phyloP scores from a whole-genome alignment of 2,113 vertebrate species.

The Catharus fuscescens region DNA sequence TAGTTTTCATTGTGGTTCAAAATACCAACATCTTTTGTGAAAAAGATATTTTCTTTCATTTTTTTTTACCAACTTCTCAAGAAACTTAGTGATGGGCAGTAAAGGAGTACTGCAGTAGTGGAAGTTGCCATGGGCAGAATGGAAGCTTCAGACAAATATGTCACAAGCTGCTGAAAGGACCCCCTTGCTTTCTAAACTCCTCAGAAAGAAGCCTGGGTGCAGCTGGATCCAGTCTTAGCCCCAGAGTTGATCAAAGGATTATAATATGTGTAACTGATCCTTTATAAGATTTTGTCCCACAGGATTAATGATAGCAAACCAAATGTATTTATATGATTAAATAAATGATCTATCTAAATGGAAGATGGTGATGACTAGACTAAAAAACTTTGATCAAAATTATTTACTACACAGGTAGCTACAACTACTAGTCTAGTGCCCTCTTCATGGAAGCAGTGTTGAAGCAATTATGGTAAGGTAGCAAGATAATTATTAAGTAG shows the following conservation, averaged over 20 bases:
- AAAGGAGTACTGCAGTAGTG: neutral
- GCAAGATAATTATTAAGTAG: neutral
- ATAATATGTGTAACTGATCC: neutral
- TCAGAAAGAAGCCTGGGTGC: neutral
- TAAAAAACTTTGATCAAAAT: neutral
- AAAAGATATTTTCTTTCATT: neutral
- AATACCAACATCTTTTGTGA: neutral
- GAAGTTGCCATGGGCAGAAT: neutral
- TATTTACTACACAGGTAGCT: neutral
- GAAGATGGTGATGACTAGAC: neutral
- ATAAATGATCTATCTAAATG: neutral
- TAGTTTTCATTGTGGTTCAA: neutral
- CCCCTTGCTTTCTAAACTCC: neutral
- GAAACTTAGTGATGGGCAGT: neutral
- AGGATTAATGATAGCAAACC: neutral
- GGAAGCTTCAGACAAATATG: neutral
- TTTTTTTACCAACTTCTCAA: neutral
- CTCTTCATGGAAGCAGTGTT: neutral
- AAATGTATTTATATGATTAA: neutral
- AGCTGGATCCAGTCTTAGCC: neutral
- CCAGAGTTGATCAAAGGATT: neutral
- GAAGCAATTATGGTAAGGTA: neutral
- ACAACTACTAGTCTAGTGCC: neutral
- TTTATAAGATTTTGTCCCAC: neutral
- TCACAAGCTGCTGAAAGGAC: neutral